Percentiles rank a stretch among this genome's conserved stretches.
Evolutionary conservation across 2,797 vertebrate genomes (phyloP).

Genomic region (Hybognathus amarus): DNA sequence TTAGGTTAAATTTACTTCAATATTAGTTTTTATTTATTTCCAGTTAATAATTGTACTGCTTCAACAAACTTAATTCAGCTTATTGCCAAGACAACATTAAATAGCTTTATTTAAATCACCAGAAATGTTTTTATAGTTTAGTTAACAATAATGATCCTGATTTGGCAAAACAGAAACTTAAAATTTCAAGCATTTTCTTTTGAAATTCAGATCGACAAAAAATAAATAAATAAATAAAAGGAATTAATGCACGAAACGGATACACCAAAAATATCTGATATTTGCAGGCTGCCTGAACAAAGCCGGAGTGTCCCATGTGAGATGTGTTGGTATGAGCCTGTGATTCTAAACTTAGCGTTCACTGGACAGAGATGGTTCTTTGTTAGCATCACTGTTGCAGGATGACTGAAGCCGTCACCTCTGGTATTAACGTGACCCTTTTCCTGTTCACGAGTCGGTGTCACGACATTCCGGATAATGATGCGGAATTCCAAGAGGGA

Average conservation of each 20-base stretch:
- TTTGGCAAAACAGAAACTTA: neutral
- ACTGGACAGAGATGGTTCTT: conserved; percentile 14
- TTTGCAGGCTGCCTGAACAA: neutral
- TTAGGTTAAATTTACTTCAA: too few relatives aligned
- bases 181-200: neutral
- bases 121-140: neutral
- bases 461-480: conserved; percentile 38
- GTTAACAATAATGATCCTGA: neutral
- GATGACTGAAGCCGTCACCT: conserved; percentile 30
- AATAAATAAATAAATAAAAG: neutral
- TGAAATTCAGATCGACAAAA: neutral
- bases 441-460: conserved; percentile 33
- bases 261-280: neutral
- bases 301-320: neutral
- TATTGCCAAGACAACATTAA: too few relatives aligned
- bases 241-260: neutral
- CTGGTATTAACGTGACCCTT: conserved; percentile 26
- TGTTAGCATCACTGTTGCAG: conserved; percentile 6
- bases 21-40: too few relatives aligned
- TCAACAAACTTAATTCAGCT: too few relatives aligned
- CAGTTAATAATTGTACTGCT: too few relatives aligned
- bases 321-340: neutral
- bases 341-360: conserved; percentile 16
- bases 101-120: too few relatives aligned
- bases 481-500: conserved; percentile 40